Percentiles rank a stretch among this genome's conserved stretches.
phyloP scores from a whole-genome alignment of 2,113 vertebrate genomes.

The Caranx ignobilis region DNA sequence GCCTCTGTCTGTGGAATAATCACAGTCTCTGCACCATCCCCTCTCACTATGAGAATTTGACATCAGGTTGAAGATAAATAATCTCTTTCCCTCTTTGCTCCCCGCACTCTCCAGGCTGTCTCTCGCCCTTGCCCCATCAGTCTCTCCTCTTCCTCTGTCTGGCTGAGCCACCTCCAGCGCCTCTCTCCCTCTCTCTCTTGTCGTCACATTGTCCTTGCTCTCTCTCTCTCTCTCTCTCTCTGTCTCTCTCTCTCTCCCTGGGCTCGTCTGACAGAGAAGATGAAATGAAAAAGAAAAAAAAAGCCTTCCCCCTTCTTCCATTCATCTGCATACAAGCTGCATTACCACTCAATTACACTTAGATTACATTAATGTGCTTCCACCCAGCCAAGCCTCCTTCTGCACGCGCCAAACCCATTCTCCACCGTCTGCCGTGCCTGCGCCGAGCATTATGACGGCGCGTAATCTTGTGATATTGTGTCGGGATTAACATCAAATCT shows the following conservation, averaged over 20 bases:
- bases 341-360: slow-evolving; percentile 78
- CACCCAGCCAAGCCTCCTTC: slow-evolving; percentile 51
- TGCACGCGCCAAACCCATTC: slow-evolving; percentile 66
- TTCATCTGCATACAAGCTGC: slow-evolving; percentile 69
- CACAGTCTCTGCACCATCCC: slow-evolving; percentile 7
- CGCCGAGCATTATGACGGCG: slow-evolving; percentile 48
- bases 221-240: slow-evolving; percentile 16
- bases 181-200: slow-evolving; percentile 9
- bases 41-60: not conserved
- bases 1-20: not conserved
- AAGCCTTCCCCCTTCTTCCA: not conserved
- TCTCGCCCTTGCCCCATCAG: not conserved
- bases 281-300: not conserved
- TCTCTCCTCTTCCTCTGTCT: slow-evolving; percentile 8
- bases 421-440: slow-evolving; percentile 50
- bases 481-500: slow-evolving; percentile 82
- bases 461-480: slow-evolving; percentile 82
- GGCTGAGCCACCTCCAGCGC: not conserved
- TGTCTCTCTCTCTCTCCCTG: slow-evolving; percentile 16
- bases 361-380: slow-evolving; percentile 77
- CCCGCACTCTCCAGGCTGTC: slow-evolving; percentile 16
- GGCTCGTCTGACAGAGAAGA: not conserved
- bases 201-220: not conserved
- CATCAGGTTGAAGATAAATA: slow-evolving; percentile 36
- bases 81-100: not conserved